Base-by-base conservation (phyloP, 1,140 invertebrate species). In the Drosophila rufa region DNA sequence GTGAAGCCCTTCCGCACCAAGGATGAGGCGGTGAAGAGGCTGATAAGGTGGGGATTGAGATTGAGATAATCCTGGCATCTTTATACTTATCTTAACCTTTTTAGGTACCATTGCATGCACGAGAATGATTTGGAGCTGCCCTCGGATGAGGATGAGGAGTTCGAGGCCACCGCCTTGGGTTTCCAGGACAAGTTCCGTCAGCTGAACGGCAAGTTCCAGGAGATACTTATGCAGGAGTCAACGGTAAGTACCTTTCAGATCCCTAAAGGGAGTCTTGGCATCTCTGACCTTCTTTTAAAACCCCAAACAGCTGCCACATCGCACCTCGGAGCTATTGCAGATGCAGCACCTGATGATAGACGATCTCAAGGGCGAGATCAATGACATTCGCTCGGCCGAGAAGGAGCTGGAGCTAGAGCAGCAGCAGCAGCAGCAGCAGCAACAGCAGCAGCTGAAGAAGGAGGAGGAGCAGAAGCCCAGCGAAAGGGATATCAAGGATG, bases 161-260 rank as follows among this genome's bases (percentile, higher is more conserved):
- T 97, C 93, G 96, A 96, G 79, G 94, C 95, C 74, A 95, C 96
- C 8, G 95, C 97, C 1, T 93, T 95, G 83, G 95, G 95, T 86
- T 94, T 97, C 55, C 93, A 97, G 14, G 95, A 95, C 62, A 97
- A 97, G 93, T 97, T 96, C 85, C 94, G 94, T 15, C 93, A 94
- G 48, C 96, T 98, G 94, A 95, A 95, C 74, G 95, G 96, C 80
- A 98, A 97, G 93, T 98, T 97, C 91, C 95, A 95, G 53, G 95
- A 95, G 86, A 94, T 97, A 15, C 92, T 97, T n/a, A 92, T 97
- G 50, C 96, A 97, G 93, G 97, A 97, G 79, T 97, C 96, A 81
- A 97, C 96, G 95, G 97, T 97, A 93, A 94, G 94, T 93, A 9
- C 1, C 12, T 0, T 36, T 2, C 11, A 9, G 2, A 8, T 2